Percentiles rank a stretch among this genome's conserved stretches.
phyloP scores from a whole-genome alignment of 2,113 vertebrate genomes.

The Cebus imitator region DNA sequence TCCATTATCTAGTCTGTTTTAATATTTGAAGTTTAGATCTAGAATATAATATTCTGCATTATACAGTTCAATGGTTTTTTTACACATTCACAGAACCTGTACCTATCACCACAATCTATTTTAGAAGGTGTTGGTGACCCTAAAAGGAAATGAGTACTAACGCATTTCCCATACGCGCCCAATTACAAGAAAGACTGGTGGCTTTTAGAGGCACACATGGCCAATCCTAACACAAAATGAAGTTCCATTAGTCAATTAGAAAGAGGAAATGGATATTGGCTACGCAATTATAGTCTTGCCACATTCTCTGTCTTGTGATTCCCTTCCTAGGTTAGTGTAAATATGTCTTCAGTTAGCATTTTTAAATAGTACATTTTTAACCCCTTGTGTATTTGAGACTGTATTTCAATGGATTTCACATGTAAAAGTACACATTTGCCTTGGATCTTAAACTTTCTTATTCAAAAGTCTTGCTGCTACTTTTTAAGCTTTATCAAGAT shows the following conservation, averaged over 20 bases:
- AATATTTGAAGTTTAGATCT: background rate
- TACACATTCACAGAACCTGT: background rate
- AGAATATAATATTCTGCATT: background rate
- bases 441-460: background rate
- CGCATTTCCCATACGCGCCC: background rate
- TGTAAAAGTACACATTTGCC: background rate
- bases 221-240: background rate
- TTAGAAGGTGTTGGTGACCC: background rate
- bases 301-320: background rate
- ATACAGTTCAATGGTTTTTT: background rate
- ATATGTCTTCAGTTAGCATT: background rate
- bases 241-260: background rate
- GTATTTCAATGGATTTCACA: background rate
- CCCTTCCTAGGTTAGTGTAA: background rate
- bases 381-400: background rate
- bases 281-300: background rate
- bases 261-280: background rate
- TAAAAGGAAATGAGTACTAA: background rate
- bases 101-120: background rate
- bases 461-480: background rate
- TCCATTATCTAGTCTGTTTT: background rate
- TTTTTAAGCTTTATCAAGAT: background rate
- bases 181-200: background rate
- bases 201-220: background rate
- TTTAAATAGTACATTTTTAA: background rate